Base-by-base conservation (phyloP, 2,888 invertebrate genomes). In the Mycogona germanica region DNA sequence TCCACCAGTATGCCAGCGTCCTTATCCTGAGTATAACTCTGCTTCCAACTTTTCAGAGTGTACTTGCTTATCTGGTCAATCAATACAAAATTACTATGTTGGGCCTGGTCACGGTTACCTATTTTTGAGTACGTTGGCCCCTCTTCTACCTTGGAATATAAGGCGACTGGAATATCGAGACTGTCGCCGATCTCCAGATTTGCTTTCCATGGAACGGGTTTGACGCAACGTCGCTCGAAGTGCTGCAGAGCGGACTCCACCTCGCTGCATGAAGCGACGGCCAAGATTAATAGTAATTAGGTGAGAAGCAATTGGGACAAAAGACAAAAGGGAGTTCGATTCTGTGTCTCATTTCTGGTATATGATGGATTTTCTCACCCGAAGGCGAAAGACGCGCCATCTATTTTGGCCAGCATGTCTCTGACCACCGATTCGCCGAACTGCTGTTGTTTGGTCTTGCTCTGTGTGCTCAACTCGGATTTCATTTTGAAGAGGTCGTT, bases 181-280 rank as follows among this genome's bases (percentile, higher is more conserved):
- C 76, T 62, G 3, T 62, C 61, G 2, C 72, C 72, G 32, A 75
- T 67, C 52, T 76, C 75, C 44, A 85, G 67, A 53, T 76, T 74
- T 29, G 76, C 74, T 69, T 81, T 80, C 82, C 84, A 84, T 0
- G 78, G 73, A 55, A 72, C 71, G 0, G 79, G 72, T 32, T 72
- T 73, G 1, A 70, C 65, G 44, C 65, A 64, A 61, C 72, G 75
- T 58, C 75, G 76, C 55, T 75, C 74, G 59, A 77, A 77, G 60
- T 74, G 76, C 21, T 75, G 68, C 0, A 83, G 69, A 55, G 78
- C 76, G 14, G 73, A 73, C 62, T 81, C 70, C 0, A 80, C 78
- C 61, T 79, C 76, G 50, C 55, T 55, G 38, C 9, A 52, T 47
- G 17, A 9, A 32, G n/a, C n/a, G n/a, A 32, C n/a, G 9, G 35